Percentiles rank a stretch among this genome's conserved stretches.
Conservation (phyloP, 2,797 vertebrate genomes). For the Alouatta caraya region DNA sequence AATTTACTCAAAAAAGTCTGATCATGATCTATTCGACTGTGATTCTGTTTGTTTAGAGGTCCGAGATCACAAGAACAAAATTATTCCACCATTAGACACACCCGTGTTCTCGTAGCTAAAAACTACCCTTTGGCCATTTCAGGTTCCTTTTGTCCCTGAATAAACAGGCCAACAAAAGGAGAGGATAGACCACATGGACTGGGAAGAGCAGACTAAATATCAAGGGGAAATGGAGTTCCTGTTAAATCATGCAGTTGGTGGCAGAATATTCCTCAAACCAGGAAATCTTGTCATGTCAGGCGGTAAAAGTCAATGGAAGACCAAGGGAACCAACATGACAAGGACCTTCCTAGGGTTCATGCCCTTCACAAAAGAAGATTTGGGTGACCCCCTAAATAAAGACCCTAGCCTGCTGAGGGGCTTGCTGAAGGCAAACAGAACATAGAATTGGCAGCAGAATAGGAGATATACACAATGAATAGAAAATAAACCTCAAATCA, state of each 20-base stretch:
- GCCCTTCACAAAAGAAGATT: not conserved
- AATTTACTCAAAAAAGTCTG: not conserved
- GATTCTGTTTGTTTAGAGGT: not conserved
- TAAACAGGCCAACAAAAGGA: not conserved
- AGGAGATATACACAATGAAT: not conserved
- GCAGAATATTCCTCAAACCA: not conserved
- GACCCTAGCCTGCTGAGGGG: fast-evolving
- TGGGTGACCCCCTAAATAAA: not conserved
- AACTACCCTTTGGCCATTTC: not conserved
- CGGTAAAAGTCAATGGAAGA: not conserved
- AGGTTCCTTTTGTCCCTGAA: not conserved
- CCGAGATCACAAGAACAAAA: not conserved
- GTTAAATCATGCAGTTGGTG: not conserved
- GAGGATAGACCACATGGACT: not conserved
- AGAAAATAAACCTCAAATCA: not conserved
- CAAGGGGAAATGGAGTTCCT: not conserved
- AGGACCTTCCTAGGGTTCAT: not conserved
- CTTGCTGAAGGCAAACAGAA: not conserved
- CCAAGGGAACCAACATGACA: fast-evolving
- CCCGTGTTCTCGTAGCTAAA: not conserved
- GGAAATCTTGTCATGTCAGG: not conserved
- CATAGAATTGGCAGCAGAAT: not conserved
- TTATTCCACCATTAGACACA: not conserved
- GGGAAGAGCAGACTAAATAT: not conserved
- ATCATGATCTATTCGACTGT: not conserved